Evolutionary conservation across 2,888 invertebrate genomes (phyloP), one percentile per base, ranked within the genome.

Genomic region (Phasia obesa): DNA sequence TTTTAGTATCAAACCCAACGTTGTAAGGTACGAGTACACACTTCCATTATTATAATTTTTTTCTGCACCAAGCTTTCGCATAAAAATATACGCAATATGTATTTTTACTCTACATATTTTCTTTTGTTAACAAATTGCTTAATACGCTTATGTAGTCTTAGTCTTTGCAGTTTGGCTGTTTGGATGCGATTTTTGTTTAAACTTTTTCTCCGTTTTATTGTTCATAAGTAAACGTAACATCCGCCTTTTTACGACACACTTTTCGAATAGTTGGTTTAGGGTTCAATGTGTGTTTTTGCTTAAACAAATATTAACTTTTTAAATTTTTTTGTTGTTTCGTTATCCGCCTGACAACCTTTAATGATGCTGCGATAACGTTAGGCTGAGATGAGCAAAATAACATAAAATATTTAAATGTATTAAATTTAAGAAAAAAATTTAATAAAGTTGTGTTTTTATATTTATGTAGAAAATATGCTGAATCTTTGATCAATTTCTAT

Each of bases 281-380:
- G 53, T 67, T 76, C 70, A 81, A 47, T 76, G 59, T 49, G 31
- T 21, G 2, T 69, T 70, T 73, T 53, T 65, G 17, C 44, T 70
- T 65, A 64, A 81, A 57, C 70, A 75, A 75, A 76, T 71, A 75
- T 76, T 71, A 81, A 75, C 64, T 60, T 55, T 70, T 70, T 64
- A 60, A 31, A 15, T 59, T 53, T 69, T 42, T 9, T 31, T 31
- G 31, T 31, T 44, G n/a, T 21, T 21, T 23, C 9, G 1, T 42
- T 35, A 5, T 73, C 42, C 11, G 51, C 25, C 19, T 76, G 49
- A 67, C 67, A 49, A 65, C 15, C 25, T 65, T 49, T 65, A 11
- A 21, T 47, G 4, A 49, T 57, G 6, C 19, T 57, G 65, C 47
- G 13, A 7, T n/a, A 64, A 31, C 4, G 17, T 35, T 23, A 44